These are phyloP conservation scores for Notocelia uddmanniana DNA, from an alignment of 2,888 invertebrate species.

Conservation along the genomic window DNA sequence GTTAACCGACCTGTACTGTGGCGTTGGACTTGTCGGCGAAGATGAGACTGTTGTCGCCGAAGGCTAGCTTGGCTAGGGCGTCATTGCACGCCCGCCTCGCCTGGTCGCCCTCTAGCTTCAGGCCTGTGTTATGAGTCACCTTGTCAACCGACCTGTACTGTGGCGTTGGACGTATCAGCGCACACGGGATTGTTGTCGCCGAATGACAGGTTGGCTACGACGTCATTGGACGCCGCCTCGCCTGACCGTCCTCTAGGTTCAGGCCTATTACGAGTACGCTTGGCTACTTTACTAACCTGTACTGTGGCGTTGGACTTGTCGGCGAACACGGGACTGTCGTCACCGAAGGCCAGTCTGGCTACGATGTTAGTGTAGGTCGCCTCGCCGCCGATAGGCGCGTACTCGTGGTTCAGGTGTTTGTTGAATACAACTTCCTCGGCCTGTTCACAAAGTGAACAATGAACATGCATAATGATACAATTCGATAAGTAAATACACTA, in stretches of 20 bases:
- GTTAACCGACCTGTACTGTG: conserved; percentile 88
- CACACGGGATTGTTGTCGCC: conserved; percentile 91
- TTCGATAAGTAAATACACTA: too few species aligned
- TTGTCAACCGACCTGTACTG: conserved; percentile 87
- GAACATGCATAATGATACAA: background rate
- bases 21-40: conserved; percentile 89
- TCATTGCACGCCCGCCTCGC: conserved; percentile 95
- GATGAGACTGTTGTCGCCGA: conserved; percentile 91
- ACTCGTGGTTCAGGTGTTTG: conserved; percentile 95
- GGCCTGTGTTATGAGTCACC: too few species aligned
- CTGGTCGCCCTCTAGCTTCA: too few species aligned
- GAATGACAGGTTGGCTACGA: conserved; percentile 79
- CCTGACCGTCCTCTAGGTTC: conserved; percentile 76
- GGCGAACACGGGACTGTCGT: conserved; percentile 88
- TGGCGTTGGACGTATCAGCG: conserved; percentile 88
- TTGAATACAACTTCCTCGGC: conserved; percentile 92
- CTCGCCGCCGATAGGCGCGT: conserved; percentile 95
- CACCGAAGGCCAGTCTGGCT: conserved; percentile 95
- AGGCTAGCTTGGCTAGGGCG: conserved; percentile 93
- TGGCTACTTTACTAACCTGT: conserved; percentile 82
- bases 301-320: conserved; percentile 91
- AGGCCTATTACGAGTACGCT: too few species aligned
- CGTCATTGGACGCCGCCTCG: conserved; percentile 68
- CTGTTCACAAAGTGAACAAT: conserved; percentile 78
- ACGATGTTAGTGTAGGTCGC: conserved; percentile 94